phyloP scores from a whole-genome alignment of 2,797 vertebrate species.

The Cheirogaleus major region DNA sequence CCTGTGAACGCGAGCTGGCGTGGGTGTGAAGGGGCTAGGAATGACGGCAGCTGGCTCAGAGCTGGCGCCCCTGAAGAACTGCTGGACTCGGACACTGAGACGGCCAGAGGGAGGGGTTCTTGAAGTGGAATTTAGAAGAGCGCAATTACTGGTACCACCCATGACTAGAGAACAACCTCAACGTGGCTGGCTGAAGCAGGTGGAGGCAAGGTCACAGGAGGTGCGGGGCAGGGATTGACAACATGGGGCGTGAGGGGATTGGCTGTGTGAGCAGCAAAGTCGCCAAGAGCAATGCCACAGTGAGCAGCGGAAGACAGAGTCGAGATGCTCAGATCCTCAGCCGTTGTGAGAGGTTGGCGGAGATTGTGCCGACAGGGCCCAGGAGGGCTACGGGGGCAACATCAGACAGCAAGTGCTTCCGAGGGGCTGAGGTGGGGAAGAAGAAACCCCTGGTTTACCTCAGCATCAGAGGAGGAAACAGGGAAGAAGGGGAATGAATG shows the following conservation, averaged over 20 bases:
- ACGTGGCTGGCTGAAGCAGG: background rate
- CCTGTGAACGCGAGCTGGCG: background rate
- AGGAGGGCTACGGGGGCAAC: no score
- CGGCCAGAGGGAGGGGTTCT: background rate
- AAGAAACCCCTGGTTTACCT: background rate
- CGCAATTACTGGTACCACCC: accelerated
- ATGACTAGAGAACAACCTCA: background rate
- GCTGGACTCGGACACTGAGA: background rate
- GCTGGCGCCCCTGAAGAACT: background rate
- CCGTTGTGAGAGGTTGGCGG: accelerated
- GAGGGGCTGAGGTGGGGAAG: background rate
- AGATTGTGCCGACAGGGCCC: no score
- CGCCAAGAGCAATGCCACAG: background rate
- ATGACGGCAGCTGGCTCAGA: background rate
- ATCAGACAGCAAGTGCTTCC: accelerated
- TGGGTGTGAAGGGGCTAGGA: no score
- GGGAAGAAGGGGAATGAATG: no score
- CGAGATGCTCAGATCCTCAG: no score
- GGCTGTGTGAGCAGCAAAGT: background rate
- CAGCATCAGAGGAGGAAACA: background rate
- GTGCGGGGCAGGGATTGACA: no score
- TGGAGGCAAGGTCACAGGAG: background rate
- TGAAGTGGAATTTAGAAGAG: background rate
- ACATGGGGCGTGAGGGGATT: background rate
- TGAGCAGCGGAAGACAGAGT: no score